A percentile compares a stretch with the other conserved stretches of the same genome.
These are phyloP conservation scores for Poeciliopsis presidionis DNA, from an alignment of 2,797 vertebrate genomes.

Conservation along the genomic window DNA sequence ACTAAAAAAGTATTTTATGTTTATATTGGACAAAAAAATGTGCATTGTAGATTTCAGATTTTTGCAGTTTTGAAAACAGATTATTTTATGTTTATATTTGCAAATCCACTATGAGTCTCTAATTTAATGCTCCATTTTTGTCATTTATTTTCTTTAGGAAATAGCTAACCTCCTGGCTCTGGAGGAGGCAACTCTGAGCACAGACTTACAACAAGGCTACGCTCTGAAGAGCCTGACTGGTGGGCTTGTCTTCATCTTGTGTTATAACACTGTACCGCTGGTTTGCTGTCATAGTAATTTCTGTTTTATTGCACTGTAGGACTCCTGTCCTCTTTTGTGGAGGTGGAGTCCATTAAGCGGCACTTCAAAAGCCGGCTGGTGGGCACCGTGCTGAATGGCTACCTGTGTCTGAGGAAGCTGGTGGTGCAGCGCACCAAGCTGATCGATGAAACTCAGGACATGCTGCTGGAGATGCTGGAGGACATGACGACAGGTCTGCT, in stretches of 20 bases:
- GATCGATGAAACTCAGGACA: constrained; percentile 98
- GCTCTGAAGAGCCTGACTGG: constrained; percentile 98
- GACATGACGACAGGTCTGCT: constrained; percentile 97
- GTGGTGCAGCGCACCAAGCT: constrained; percentile 98
- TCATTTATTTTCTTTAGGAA: constrained; percentile 80
- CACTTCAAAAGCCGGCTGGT: constrained; percentile 98
- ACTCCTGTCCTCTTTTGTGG: constrained; percentile 96
- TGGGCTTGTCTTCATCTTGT: constrained; percentile 56
- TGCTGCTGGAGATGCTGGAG: constrained; percentile 99
- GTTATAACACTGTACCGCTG: background rate
- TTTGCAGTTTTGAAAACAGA: background rate
- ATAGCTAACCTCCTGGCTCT: constrained; percentile 94
- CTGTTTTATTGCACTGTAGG: constrained; percentile 73
- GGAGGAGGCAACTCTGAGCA: constrained; percentile 97
- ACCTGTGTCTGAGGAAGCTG: constrained; percentile 94
- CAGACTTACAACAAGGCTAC: constrained; percentile 97
- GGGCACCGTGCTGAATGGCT: constrained; percentile 97
- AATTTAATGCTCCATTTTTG: background rate
- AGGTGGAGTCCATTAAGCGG: constrained; percentile 98
- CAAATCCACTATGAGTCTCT: background rate
- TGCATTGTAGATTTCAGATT: background rate
- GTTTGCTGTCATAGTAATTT: background rate
- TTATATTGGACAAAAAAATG: background rate
- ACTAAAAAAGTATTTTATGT: too few species aligned
- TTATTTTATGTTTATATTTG: background rate